Evolutionary conservation across 2,113 vertebrate species (phyloP), one percentile per base, ranked within the genome.

Genomic region (Dipodomys merriami): DNA sequence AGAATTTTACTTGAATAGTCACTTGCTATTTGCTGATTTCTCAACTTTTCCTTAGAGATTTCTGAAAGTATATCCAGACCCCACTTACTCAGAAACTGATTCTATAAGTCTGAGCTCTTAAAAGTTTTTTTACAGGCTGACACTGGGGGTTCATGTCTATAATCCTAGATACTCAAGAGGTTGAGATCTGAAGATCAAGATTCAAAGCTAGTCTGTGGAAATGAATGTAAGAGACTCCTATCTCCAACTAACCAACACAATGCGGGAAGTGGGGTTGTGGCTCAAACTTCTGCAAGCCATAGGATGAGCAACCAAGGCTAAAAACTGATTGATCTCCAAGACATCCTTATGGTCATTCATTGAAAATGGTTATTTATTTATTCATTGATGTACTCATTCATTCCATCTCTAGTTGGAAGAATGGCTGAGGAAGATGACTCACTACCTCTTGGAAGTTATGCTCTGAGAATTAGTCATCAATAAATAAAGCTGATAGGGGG

Each of bases 381-480:
- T 23, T 74, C 30, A 27, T 64, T 64, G 20, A 64, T 16, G 11
- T 19, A 22, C 18, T 46, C 27, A 29, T 84, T 84, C 35, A 2
- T n/a, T 80, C 49, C 33, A 3, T 6, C n/a, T 77, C 13, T 22
- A 0, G 13, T n/a, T 81, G 6, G 15, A 64, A 20, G 0, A 22
- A 39, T 0, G 2, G 15, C n/a, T 0, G 2, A 15, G 30, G 6
- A 1, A 74, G 39, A 11, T 1, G 2, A 35, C 10, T 5, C 19
- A 1, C 2, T 20, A 0, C 2, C 62, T 76, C 0, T 1, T n/a
- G 22, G 49, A 68, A 33, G 10, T 68, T 22, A 4, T 1, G 13
- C 27, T 80, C 53, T 6, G 7, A 13, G 20, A 29, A 27, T 16
- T 1, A 10, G 23, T 22, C 29, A 10, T 25, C 44, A 39, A 11